These are phyloP conservation scores for Thermophis baileyi DNA, from an alignment of 2,113 vertebrate genomes.

Conservation along the genomic window DNA sequence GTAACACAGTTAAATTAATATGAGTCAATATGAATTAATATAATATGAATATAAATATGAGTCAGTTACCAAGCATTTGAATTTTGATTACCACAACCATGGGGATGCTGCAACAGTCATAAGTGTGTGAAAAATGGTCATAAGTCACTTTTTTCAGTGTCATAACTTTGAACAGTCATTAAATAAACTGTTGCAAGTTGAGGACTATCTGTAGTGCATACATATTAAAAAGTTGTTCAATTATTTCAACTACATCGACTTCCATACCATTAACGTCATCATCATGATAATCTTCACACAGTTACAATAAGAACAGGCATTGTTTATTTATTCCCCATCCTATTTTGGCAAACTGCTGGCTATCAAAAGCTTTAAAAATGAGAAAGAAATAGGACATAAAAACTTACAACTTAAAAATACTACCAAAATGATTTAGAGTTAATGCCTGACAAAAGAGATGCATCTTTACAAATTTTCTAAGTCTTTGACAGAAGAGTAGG, in stretches of 20 bases:
- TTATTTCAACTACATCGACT: background rate
- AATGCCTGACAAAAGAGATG: background rate
- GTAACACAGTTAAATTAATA: no score
- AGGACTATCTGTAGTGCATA: background rate
- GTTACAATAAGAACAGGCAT: background rate
- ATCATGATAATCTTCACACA: background rate
- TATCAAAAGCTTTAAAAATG: background rate
- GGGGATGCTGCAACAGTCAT: no score
- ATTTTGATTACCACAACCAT: no score
- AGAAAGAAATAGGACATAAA: background rate
- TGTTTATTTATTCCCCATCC: background rate
- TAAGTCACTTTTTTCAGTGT: no score
- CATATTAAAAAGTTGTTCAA: background rate
- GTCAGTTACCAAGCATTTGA: no score
- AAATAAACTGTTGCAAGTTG: no score
- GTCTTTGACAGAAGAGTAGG: no score
- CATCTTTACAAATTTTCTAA: background rate
- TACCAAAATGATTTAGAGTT: background rate
- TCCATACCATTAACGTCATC: background rate
- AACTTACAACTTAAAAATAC: background rate
- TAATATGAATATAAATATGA: no score
- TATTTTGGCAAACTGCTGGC: background rate
- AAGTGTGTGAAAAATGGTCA: no score
- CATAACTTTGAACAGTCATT: no score
- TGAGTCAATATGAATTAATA: no score